phyloP scores from a whole-genome alignment of 2,888 invertebrate species.

The Drosophila conformis region DNA sequence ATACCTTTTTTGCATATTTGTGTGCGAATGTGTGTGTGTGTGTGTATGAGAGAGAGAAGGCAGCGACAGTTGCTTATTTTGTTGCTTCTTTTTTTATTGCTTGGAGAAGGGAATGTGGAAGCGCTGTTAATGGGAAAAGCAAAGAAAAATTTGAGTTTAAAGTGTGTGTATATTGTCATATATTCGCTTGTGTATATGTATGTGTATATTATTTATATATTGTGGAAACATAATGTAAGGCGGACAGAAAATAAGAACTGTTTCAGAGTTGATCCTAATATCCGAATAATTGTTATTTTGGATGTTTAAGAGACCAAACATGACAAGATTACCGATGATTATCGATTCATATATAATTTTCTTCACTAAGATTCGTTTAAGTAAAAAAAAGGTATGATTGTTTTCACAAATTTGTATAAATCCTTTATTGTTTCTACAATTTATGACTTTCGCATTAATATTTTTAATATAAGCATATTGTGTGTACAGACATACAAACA shows the following conservation, averaged over 20 bases:
- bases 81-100: conserved; percentile 49
- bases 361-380: neutral
- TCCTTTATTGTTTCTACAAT: neutral
- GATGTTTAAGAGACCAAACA: neutral
- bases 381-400: neutral
- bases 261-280: neutral
- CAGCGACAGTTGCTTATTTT: conserved; percentile 57
- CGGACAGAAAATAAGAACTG: neutral
- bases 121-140: conserved; percentile 70
- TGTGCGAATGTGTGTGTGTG: conserved; percentile 17
- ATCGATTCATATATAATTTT: neutral
- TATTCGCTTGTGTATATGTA: conserved; percentile 6
- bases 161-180: conserved; percentile 6
- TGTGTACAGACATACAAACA: conserved; percentile 4
- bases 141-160: conserved; percentile 59
- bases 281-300: neutral
- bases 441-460: neutral
- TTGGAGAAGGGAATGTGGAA: conserved; percentile 38
- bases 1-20: conserved; percentile 29
- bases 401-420: neutral
- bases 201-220: neutral
- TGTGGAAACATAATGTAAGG: neutral
- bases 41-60: conserved; percentile 30
- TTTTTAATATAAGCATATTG: neutral
- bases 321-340: neutral